Base-by-base conservation (phyloP, 2,888 invertebrate species). In the Caenorhabditis sinica region DNA sequence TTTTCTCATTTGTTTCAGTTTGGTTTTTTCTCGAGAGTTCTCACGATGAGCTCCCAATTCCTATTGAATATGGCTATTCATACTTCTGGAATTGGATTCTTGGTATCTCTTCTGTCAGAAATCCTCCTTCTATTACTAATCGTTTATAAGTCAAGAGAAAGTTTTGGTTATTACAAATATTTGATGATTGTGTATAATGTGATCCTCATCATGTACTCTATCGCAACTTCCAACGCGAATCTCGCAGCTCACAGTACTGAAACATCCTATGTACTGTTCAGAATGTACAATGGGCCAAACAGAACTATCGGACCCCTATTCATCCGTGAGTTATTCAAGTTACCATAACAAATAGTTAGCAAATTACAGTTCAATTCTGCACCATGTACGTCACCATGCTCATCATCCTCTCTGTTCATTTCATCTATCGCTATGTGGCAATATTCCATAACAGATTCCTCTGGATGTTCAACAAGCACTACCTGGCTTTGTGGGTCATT, bases 171-270 rank as follows among this genome's bases (percentile, higher is more conserved):
- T n/a, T 74, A 74, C 43, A 74, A 74, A 25, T 53, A 71, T 17
- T 30, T 69, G 20, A 79, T 71, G 53, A 69, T 69, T 5, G 79
- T 61, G 53, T 71, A 66, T 40, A 61, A 79, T 60, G 51, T 79
- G 30, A 63, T 79, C 13, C 71, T 79, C n/a, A 71, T 71, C 9
- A 43, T 79, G 53, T 79, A 79, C 53, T 71, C 71, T 1, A 30
- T 40, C 11, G 79, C 79, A 6, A 65, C 68, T 2, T 36, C 58
- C 1, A 76, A 76, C 25, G 76, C 76, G 0, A 68, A 76, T 36
- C 28, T 71, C 63, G 79, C 79, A 5, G 79, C 82, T 36, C 82
- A 82, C 60, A 82, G 82, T 30, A 82, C 82, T 6, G 72, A 71
- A 23, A 75, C 60, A 0, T 40, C 82, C 1, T 82, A 82, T 25